Conservation (phyloP, 2,113 vertebrate genomes). For the Charadrius vociferus region DNA sequence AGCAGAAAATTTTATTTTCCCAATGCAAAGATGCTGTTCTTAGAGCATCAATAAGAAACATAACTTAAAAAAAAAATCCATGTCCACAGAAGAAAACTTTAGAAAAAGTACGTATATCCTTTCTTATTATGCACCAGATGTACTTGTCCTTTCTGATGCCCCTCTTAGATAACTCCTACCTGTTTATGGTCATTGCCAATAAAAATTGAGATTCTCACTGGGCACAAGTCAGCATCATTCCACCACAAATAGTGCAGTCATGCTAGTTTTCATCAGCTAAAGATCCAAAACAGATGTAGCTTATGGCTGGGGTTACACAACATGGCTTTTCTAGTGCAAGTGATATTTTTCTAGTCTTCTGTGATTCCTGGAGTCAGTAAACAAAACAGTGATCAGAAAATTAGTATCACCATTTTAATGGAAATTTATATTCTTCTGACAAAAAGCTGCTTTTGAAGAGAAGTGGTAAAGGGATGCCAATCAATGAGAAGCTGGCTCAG, state of each 20-base stretch:
- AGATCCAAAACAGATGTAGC: neutral
- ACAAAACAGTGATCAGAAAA: neutral
- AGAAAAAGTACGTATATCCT: neutral
- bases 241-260: neutral
- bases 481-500: neutral
- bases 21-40: neutral
- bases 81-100: neutral
- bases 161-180: neutral
- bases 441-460: neutral
- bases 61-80: neutral
- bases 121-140: neutral
- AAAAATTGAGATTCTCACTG: neutral
- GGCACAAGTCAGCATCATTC: neutral
- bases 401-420: rapidly evolving
- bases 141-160: neutral
- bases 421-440: neutral
- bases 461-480: neutral
- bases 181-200: neutral
- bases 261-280: neutral
- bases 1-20: neutral
- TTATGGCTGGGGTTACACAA: neutral
- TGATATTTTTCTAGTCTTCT: neutral
- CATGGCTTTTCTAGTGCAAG: neutral
- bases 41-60: neutral
- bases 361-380: neutral